phyloP scores from a whole-genome alignment of 1,140 invertebrate genomes.

The Babylonia areolata region DNA sequence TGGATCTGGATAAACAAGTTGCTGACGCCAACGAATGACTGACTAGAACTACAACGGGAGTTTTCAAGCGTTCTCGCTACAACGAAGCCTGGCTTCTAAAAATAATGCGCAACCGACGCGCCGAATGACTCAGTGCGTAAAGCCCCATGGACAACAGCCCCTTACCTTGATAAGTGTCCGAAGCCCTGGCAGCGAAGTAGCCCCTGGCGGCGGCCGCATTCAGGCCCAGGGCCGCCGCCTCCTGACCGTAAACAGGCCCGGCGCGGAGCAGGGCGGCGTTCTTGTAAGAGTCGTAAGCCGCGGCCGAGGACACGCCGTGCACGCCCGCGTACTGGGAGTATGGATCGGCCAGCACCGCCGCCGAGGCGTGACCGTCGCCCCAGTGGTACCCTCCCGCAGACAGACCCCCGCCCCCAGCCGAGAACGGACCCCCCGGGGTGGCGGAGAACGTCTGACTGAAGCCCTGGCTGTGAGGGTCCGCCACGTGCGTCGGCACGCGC shows the following conservation, averaged over 20 bases:
- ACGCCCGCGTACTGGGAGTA: conserved; percentile 59
- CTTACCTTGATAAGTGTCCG: conserved; percentile 64
- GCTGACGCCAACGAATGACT: too few species aligned
- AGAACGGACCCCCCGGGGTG: conserved; percentile 54
- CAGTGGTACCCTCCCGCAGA: conserved; percentile 59
- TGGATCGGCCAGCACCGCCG: conserved; percentile 48
- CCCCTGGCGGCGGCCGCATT: conserved; percentile 54
- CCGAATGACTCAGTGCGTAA: too few species aligned
- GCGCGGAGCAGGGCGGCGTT: conserved; percentile 58
- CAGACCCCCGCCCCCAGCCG: conserved; percentile 48
- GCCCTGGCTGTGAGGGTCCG: conserved; percentile 50
- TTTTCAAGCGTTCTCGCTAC: too few species aligned
- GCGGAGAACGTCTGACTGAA: conserved; percentile 58
- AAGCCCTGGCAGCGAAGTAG: conserved; percentile 51
- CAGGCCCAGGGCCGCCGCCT: conserved; percentile 54
- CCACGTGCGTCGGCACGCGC: conserved; percentile 49
- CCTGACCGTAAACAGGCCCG: conserved; percentile 55
- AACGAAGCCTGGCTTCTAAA: too few species aligned
- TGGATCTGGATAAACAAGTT: too few species aligned
- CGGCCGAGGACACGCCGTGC: conserved; percentile 56
- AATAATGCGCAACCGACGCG: too few species aligned
- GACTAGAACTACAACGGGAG: too few species aligned
- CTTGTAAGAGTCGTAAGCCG: conserved; percentile 62
- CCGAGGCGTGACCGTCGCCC: conserved; percentile 52
- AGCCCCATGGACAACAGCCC: too few species aligned